These are phyloP conservation scores for Hemicentrotus pulcherrimus DNA, from an alignment of 35 echinoderm and acorn worm genomes.

Conservation along the genomic window DNA sequence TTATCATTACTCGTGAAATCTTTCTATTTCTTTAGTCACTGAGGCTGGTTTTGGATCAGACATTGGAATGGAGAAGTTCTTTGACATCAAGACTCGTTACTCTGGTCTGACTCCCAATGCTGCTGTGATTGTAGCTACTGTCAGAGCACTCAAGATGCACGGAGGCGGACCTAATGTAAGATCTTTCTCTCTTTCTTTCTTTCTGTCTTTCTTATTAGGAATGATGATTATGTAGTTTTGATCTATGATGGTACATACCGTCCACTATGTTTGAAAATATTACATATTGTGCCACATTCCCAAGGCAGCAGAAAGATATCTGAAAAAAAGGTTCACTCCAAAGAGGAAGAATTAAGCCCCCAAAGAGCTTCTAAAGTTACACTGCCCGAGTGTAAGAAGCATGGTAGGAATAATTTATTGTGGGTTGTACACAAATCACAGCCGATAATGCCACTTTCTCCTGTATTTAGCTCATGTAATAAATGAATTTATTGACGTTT, in stretches of 20 bases:
- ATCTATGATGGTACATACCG: too few species aligned
- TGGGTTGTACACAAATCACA: not conserved
- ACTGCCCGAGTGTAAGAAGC: too few species aligned
- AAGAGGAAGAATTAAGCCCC: too few species aligned
- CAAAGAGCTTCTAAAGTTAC: too few species aligned
- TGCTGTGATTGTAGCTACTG: conserved; percentile 82
- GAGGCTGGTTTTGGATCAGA: conserved; percentile 99
- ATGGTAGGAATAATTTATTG: too few species aligned
- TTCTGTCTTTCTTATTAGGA: too few species aligned
- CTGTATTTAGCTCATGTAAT: not conserved
- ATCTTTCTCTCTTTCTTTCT: not conserved
- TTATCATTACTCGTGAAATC: not conserved
- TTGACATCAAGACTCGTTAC: conserved; percentile 94
- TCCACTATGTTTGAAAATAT: too few species aligned
- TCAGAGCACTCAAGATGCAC: conserved; percentile 98
- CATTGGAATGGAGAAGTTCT: conserved; percentile 99
- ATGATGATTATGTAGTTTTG: too few species aligned
- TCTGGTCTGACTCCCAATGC: conserved; percentile 88
- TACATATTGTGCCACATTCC: too few species aligned
- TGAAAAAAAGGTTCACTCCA: too few species aligned
- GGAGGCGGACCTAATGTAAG: conserved; percentile 95
- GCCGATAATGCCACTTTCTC: not conserved
- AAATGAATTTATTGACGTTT: not conserved
- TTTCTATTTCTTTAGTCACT: conserved; percentile 71
- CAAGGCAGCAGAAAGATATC: too few species aligned